Base-by-base conservation (phyloP, 2,888 invertebrate species). In the Cheilosia grossa region DNA sequence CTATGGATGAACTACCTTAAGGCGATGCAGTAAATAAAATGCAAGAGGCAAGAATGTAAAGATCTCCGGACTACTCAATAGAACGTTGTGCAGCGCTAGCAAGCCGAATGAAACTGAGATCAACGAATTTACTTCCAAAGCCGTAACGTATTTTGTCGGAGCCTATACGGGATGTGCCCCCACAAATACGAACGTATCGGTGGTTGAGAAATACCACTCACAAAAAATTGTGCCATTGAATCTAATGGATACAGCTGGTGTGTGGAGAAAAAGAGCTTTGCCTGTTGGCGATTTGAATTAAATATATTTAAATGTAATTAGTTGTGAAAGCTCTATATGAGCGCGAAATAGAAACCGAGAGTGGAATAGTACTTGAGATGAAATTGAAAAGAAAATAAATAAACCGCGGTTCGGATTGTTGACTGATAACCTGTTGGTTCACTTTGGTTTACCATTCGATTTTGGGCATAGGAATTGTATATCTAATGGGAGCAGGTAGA, bases 31-130 rank as follows among this genome's bases (percentile, higher is more conserved):
- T 81, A 61, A 51, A 69, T 56, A 72, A 82, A 75, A 82, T 66
- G 27, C 42, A 70, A 72, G 30, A 54, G 44, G 61, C 49, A 61
- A 56, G 59, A 64, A 30, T 56, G 61, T 30, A 74, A 61, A 61
- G 53, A 75, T 70, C 70, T 72, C 37, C 66, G 33, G 56, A 64
- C 37, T 30, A 21, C 9, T 30, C 10, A 9, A 47, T n/a, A 40
- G n/a, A 59, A 80, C 85, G 83, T 64, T 70, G 85, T 70, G 56
- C 24, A 61, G 49, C 75, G 61, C 42, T 67, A 53, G 85, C 42
- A 56, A 61, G 33, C 51, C 80, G 74, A 85, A 70, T 21, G 75
- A 85, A 75, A 85, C 74, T 85, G 83, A 85, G 80, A 85, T 85
- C 85, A 61, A 85, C 75, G 56, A 85, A 81, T 85, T 75, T 61